Conservation (phyloP, 2,888 invertebrate species). For the Lasioglossum malachurum region DNA sequence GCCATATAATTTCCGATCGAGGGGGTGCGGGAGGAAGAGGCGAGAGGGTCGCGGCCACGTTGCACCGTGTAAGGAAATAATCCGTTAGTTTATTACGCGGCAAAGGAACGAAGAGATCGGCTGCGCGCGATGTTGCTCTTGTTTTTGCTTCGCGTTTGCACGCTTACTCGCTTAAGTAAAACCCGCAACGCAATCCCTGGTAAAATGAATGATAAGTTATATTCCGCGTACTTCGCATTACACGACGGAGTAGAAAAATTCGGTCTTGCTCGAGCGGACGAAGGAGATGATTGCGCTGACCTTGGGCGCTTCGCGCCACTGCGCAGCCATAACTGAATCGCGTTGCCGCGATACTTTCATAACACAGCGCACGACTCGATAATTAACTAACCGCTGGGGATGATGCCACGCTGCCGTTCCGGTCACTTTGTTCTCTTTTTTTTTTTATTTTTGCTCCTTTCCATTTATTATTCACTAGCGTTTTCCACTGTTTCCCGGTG, state of each 20-base stretch:
- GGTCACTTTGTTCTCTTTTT: constrained; percentile 28
- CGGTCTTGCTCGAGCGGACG: constrained; percentile 72
- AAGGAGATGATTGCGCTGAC: constrained; percentile 78
- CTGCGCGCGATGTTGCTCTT: constrained; percentile 17
- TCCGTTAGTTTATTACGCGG: constrained; percentile 65
- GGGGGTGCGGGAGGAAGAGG: background rate
- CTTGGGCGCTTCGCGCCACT: constrained; percentile 74
- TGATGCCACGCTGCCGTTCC: constrained; percentile 52
- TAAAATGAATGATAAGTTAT: constrained; percentile 54
- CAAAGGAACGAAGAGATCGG: constrained; percentile 19
- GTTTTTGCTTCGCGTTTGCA: constrained; percentile 39
- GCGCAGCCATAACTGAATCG: constrained; percentile 70
- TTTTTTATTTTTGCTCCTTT: constrained; percentile 4
- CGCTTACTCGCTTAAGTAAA: constrained; percentile 41
- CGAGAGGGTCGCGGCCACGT: background rate
- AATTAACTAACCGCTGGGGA: constrained; percentile 66
- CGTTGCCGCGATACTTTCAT: constrained; percentile 70
- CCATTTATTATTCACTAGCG: background rate
- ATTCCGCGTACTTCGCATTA: constrained; percentile 56
- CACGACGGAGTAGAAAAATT: constrained; percentile 46
- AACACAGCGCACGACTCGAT: constrained; percentile 59
- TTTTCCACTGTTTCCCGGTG: constrained; percentile 26
- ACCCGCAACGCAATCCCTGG: constrained; percentile 40
- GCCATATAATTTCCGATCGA: constrained; percentile 35
- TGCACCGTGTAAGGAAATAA: constrained; percentile 49